phyloP scores from a whole-genome alignment of 1,140 invertebrate genomes.

The Pseudomyrmex concolor region DNA sequence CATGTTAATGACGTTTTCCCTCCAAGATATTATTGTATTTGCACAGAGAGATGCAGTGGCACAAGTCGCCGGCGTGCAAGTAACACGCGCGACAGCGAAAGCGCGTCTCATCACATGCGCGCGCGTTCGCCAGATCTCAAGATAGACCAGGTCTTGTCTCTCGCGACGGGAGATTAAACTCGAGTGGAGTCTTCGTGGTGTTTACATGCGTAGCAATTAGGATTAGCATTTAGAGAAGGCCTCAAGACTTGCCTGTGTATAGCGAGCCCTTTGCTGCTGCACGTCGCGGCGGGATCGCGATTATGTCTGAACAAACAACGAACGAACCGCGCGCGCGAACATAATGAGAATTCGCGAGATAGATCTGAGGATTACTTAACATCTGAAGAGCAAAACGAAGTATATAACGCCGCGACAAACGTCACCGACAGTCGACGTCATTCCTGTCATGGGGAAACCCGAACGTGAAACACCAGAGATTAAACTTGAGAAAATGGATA shows the following conservation, averaged over 20 bases:
- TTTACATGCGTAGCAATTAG: conserved; percentile 64
- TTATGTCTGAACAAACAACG: conserved; percentile 21
- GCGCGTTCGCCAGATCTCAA: conserved; percentile 34
- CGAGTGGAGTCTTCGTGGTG: conserved; percentile 40
- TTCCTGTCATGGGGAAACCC: too few species aligned
- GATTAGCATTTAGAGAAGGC: conserved; percentile 56
- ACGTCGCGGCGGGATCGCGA: conserved; percentile 2
- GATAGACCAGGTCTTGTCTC: conserved; percentile 40
- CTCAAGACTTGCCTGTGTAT: background rate
- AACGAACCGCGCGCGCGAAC: background rate
- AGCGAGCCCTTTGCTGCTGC: background rate
- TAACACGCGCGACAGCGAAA: conserved; percentile 41
- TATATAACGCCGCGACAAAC: background rate
- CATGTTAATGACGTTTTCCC: background rate
- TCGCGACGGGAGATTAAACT: conserved; percentile 55
- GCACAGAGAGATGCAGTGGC: background rate
- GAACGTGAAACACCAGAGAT: background rate
- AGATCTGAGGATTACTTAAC: background rate
- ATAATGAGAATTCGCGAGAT: background rate
- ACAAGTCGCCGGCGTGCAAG: background rate
- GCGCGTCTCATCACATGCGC: conserved; percentile 7
- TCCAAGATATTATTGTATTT: conserved; percentile 31
- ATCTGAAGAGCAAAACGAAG: background rate
- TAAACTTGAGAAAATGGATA: conserved; percentile 10
- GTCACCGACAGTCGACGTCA: too few species aligned